These are phyloP conservation scores for Scartelaos histophorus DNA, from an alignment of 2,113 vertebrate species.

Conservation along the genomic window DNA sequence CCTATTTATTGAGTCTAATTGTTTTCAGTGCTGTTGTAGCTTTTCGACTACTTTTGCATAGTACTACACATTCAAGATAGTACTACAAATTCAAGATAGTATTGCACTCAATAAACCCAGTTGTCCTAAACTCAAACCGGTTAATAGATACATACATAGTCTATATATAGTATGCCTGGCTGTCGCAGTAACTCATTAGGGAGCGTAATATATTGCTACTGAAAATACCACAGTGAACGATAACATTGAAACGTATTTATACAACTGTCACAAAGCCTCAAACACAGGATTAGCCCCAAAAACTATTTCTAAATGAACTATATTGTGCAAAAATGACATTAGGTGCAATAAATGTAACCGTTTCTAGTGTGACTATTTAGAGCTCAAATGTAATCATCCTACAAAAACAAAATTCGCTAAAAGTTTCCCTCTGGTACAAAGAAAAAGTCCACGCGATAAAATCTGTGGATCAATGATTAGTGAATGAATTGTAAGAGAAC, in stretches of 20 bases:
- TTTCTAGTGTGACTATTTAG: too few species aligned
- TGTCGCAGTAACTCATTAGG: too few species aligned
- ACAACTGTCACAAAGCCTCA: background rate
- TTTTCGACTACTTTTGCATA: background rate
- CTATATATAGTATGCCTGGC: too few species aligned
- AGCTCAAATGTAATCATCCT: too few species aligned
- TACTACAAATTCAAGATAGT: background rate
- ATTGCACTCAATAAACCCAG: background rate
- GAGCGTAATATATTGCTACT: background rate
- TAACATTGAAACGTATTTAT: background rate
- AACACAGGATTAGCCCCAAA: background rate
- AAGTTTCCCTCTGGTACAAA: too few species aligned
- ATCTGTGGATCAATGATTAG: too few species aligned
- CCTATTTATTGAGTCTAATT: slow-evolving; percentile 48
- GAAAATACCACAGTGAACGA: background rate
- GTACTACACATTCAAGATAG: background rate
- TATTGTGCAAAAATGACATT: background rate
- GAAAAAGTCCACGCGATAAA: too few species aligned
- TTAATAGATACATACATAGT: too few species aligned
- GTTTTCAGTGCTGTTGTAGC: background rate
- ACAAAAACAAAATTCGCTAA: too few species aligned
- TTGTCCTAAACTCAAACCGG: background rate
- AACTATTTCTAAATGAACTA: background rate
- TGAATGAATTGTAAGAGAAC: background rate
- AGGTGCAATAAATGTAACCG: background rate